phyloP scores from a whole-genome alignment of 2,888 invertebrate genomes.

The Acronicta psi region DNA sequence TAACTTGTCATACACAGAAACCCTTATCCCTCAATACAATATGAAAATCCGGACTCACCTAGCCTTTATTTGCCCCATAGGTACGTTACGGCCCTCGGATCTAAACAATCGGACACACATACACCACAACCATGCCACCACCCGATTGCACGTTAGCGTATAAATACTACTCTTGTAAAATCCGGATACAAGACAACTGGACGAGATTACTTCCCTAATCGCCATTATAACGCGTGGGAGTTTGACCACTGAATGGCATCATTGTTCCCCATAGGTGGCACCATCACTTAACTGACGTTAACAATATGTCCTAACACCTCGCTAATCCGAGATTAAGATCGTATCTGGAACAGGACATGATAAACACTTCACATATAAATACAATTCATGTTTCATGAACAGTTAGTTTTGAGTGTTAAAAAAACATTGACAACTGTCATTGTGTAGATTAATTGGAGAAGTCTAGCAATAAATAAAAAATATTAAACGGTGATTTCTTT shows the following conservation, averaged over 20 bases:
- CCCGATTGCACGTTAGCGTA: too few species aligned
- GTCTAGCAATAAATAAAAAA: conserved; percentile 2
- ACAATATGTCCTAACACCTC: conserved; percentile 77
- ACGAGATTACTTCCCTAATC: conserved; percentile 63
- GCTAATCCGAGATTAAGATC: conserved; percentile 85
- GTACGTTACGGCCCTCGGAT: too few species aligned
- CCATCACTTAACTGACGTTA: conserved; percentile 70
- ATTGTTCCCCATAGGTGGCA: conserved; percentile 80
- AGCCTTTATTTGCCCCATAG: too few species aligned
- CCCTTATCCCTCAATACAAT: background rate
- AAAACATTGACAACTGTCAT: conserved; percentile 67
- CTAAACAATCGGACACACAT: too few species aligned
- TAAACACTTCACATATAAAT: conserved; percentile 84
- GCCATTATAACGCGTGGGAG: conserved; percentile 76
- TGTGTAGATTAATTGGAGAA: conserved; percentile 35
- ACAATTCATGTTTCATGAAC: conserved; percentile 72
- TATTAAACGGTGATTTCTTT: too few species aligned
- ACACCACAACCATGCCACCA: too few species aligned
- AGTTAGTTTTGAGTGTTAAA: conserved; percentile 76
- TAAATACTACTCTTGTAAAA: background rate
- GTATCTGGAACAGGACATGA: conserved; percentile 76
- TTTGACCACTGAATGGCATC: conserved; percentile 65
- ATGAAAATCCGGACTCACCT: too few species aligned
- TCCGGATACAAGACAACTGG: conserved; percentile 67
- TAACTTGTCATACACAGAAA: too few species aligned